These are phyloP conservation scores for Hylia prasina DNA, from an alignment of 2,113 vertebrate genomes.

Conservation along the genomic window DNA sequence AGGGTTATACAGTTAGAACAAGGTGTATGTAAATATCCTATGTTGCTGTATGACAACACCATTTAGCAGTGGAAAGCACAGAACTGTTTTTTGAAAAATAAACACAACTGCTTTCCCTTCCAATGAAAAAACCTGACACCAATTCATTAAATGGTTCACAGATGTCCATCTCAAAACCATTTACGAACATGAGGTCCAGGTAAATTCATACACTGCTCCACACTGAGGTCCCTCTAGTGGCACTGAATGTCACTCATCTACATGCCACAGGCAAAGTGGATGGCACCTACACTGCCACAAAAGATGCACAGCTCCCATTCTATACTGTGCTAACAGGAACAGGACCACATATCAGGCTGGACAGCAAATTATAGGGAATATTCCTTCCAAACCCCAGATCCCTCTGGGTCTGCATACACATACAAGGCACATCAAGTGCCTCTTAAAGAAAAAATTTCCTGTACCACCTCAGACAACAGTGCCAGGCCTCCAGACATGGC, in stretches of 20 bases:
- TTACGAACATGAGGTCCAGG: background rate
- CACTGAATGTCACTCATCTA: background rate
- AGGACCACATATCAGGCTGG: background rate
- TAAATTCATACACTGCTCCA: background rate
- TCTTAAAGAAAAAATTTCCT: background rate
- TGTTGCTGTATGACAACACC: background rate
- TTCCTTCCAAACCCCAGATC: background rate
- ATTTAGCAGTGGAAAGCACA: background rate
- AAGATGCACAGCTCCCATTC: background rate
- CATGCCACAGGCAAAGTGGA: background rate
- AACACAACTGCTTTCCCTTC: background rate
- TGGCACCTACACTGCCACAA: background rate
- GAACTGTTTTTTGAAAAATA: background rate
- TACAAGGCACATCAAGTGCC: background rate
- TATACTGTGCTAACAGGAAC: rapidly evolving
- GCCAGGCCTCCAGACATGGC: background rate
- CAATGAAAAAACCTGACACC: background rate
- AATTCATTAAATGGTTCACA: background rate
- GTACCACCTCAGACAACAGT: background rate
- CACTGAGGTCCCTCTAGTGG: background rate
- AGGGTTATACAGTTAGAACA: background rate
- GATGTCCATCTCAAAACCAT: background rate
- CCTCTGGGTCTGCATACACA: background rate
- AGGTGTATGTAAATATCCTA: background rate
- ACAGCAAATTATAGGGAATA: background rate